Evolutionary conservation across 2,888 invertebrate genomes (phyloP), one percentile per base, ranked within the genome.

Genomic region (Xanthia togata): DNA sequence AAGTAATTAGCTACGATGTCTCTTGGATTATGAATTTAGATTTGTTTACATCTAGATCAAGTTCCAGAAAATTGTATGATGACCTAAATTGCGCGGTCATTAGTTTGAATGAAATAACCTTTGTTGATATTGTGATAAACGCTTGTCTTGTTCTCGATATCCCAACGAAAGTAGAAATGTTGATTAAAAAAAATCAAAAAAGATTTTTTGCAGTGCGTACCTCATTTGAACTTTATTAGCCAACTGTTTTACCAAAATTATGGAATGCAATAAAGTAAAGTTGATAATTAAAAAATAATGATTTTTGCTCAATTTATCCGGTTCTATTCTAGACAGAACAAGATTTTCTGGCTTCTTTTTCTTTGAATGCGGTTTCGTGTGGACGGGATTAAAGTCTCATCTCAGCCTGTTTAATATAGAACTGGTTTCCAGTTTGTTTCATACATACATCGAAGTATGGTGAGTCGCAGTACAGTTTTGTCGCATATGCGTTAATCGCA

Each of bases 31-130:
- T 70, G 8, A 77, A 82, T 64, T 44, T 53, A 62, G 20, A 79
- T 69, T 47, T 70, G 83, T 83, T 78, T 78, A 67, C 79, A 70
- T 17, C 23, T 26, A 47, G 63, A 68, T 82, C 68, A 69, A 50
- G 47, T 79, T 82, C n/a, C 53, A 50, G 65, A 65, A 78, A 70
- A 70, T 78, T 44, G 64, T 38, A 38, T 41, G 68, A 9, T 31
- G 82, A 77, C 47, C 82, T 67, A 77, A 67, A 62, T 82, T 62
- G 55, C n/a, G 65, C 63, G 14, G n/a, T 35, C n/a, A 76, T 82
- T 60, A 76, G 47, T 47, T 59, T 20, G 14, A 68, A 81, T 81
- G 9, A 57, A 31, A 57, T 63, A 50, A 8, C n/a, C n/a, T 38
- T 23, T 50, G n/a, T 81, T 80, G 41, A n/a, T 53, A 55, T 74